Evolutionary conservation across 2,888 invertebrate genomes (phyloP).

Genomic region (Platypus cylindrus): DNA sequence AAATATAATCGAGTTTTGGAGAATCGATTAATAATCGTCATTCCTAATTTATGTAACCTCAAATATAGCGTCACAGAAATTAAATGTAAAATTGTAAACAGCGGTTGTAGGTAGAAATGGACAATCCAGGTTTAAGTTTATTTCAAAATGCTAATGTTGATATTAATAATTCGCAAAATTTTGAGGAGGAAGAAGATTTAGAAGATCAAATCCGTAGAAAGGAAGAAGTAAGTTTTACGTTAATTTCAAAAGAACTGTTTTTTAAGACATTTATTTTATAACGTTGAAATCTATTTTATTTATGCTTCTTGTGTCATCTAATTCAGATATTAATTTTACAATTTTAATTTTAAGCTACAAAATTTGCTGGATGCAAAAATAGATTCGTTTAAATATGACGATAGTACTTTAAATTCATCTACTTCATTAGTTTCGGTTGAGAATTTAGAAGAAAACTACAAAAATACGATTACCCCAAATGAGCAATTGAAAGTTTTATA

Average conservation of each 20-base stretch:
- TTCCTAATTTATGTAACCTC: no score
- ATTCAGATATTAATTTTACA: no score
- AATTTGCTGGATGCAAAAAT: slow-evolving; percentile 53
- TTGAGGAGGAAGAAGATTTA: slow-evolving; percentile 48
- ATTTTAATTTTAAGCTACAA: slow-evolving; percentile 45
- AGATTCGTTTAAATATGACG: slow-evolving; percentile 54
- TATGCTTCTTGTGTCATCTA: no score
- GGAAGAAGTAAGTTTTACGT: slow-evolving; percentile 43
- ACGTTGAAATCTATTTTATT: no score
- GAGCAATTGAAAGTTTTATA: slow-evolving; percentile 36
- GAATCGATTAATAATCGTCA: no score
- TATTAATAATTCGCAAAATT: slow-evolving; percentile 49
- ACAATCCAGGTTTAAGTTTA: slow-evolving; percentile 50
- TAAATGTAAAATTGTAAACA: not conserved
- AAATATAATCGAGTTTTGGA: no score
- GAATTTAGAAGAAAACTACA: slow-evolving; percentile 21
- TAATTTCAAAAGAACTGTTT: slow-evolving; percentile 14
- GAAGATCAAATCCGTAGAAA: slow-evolving; percentile 55
- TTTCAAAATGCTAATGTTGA: slow-evolving; percentile 57
- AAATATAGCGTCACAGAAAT: no score
- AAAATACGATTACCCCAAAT: slow-evolving; percentile 19
- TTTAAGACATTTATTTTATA: not conserved
- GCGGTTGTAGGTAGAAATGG: slow-evolving; percentile 16
- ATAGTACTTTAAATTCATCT: slow-evolving; percentile 31
- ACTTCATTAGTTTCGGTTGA: slow-evolving; percentile 21